Evolutionary conservation across 2,113 vertebrate genomes (phyloP), one percentile per base, ranked within the genome.

Genomic region (Heterochromis multidens): DNA sequence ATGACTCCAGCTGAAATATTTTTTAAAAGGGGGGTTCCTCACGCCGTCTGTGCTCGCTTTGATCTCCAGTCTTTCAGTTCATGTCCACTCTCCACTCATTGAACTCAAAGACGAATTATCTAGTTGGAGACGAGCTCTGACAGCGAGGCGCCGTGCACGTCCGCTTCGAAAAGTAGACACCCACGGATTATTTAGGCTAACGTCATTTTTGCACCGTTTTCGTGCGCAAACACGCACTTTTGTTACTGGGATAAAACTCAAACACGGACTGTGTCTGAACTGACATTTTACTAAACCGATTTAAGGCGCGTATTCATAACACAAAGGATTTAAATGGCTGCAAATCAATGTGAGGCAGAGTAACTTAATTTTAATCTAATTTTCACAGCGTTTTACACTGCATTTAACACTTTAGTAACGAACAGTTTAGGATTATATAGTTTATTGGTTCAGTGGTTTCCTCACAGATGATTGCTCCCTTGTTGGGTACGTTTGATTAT

Each of bases 161-260:
- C 96, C 95, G 96, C 96, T 27, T 79, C 25, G 76, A 60, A 93
- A 96, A 95, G 57, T 96, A 96, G 95, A 94, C 80, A 91, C 94
- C 3, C 49, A 31, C 4, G 6, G 8, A 85, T 31, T 74, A 52
- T 74, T 61, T 21, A 67, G 6, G 19, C 8, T 33, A 35, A 19
- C 3, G 17, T 61, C 12, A 10, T 13, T 84, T 67, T 74, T 37
- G 31, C 7, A 21, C 4, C 3, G 9, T 3, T 72, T 6, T 14
- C 3, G 12, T 9, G 70, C 10, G 2, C 5, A 60, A 49, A 19
- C 7, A 11, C 3, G 19, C 6, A 10, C 5, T 13, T 43, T 19
- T 10, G 0, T 0, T 2, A 23, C 6, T 14, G 14, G n/a, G 62
- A 85, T 40, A 21, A 9, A 10, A 23, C 19, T 29, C 1, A 7